Percentiles rank a stretch among this genome's conserved stretches.
Evolutionary conservation across 2,113 vertebrate species (phyloP).

Genomic region (Lethenteron camtschaticum): DNA sequence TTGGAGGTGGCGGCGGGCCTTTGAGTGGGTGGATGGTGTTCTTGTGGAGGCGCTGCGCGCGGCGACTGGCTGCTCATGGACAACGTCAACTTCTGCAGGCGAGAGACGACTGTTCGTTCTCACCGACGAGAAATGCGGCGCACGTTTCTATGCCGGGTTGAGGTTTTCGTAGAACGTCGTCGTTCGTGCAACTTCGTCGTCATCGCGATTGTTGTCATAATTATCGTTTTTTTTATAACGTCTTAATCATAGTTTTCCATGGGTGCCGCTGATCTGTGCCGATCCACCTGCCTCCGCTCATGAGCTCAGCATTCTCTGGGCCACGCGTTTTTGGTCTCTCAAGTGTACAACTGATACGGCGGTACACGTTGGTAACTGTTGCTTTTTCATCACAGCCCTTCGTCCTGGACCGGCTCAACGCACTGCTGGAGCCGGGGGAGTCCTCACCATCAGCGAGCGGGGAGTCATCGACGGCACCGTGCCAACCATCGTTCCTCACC

Average conservation of each 20-base stretch:
- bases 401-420: slow-evolving; percentile 82
- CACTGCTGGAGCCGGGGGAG: slow-evolving; percentile 73
- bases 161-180: no score
- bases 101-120: slow-evolving; percentile 11
- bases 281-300: no score
- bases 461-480: slow-evolving; percentile 65
- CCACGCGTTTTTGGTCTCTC: no score
- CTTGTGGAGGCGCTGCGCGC: slow-evolving; percentile 60
- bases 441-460: slow-evolving; percentile 71
- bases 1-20: slow-evolving; percentile 46
- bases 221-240: no score
- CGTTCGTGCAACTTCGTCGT: no score
- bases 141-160: no score
- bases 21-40: slow-evolving; percentile 88
- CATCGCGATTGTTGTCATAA: no score
- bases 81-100: slow-evolving; percentile 99
- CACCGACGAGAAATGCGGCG: no score
- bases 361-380: not conserved
- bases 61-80: slow-evolving; percentile 93
- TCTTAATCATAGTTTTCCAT: no score
- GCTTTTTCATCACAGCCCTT: slow-evolving; percentile 36
- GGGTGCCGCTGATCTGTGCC: no score
- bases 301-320: no score
- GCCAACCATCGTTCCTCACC: slow-evolving; percentile 51
- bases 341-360: no score